Conservation (phyloP, 2,797 vertebrate genomes). For the Staurois parvus region DNA sequence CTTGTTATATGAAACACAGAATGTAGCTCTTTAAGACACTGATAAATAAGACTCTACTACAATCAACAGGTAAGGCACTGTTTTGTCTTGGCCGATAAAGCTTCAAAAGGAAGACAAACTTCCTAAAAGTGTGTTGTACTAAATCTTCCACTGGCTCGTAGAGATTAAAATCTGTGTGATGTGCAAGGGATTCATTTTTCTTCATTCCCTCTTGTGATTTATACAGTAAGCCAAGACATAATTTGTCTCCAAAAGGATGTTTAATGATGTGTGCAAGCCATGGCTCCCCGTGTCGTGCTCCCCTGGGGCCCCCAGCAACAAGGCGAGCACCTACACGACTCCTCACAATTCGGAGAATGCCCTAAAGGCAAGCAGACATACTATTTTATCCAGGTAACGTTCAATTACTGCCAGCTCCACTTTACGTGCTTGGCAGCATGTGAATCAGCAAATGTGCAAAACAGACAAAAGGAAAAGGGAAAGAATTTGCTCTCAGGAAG, state of each 20-base stretch:
- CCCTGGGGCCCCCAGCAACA: constrained; percentile 66
- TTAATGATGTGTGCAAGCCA: constrained; percentile 68
- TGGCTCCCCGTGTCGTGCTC: constrained; percentile 63
- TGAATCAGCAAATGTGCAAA: constrained; percentile 15
- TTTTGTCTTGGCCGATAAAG: neutral
- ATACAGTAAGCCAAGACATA: constrained; percentile 36
- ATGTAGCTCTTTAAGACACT: neutral
- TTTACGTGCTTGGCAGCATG: constrained; percentile 42
- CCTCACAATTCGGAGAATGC: constrained; percentile 58
- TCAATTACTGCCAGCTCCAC: constrained; percentile 65
- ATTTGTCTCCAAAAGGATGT: constrained; percentile 58
- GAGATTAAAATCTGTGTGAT: constrained; percentile 62
- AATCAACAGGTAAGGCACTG: neutral
- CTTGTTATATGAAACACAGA: neutral
- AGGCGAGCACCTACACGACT: constrained; percentile 70
- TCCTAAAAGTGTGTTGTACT: constrained; percentile 44
- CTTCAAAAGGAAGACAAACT: constrained; percentile 41
- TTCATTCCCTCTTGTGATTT: constrained; percentile 39
- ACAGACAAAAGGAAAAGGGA: constrained; percentile 3
- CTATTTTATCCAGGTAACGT: constrained; percentile 63
- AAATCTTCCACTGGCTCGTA: constrained; percentile 62
- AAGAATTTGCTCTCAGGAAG: constrained; percentile 20
- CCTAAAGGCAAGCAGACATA: constrained; percentile 55
- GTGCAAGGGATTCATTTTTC: constrained; percentile 23
- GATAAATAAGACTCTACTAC: neutral